Conservation (phyloP, 2,888 invertebrate genomes). For the Flabesymbios commensalis region DNA sequence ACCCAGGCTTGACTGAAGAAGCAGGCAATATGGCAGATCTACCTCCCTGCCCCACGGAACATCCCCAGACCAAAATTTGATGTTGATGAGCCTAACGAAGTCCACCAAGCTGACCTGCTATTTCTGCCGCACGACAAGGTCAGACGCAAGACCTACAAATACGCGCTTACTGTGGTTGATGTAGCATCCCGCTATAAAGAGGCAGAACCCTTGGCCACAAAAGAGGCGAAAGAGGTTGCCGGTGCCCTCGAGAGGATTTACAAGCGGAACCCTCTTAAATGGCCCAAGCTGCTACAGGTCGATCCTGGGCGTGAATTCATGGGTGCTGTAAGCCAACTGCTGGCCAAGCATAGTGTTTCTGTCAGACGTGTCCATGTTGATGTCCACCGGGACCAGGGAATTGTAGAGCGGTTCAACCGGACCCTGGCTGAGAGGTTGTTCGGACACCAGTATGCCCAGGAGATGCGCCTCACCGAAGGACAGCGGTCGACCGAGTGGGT, state of each 20-base stretch:
- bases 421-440: constrained; percentile 30
- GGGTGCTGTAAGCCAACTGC: constrained; percentile 21
- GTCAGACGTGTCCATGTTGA: constrained; percentile 25
- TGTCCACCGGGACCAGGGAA: constrained; percentile 27
- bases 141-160: constrained; percentile 27
- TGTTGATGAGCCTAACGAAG: constrained; percentile 22
- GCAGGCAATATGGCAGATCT: constrained; percentile 9
- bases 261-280: constrained; percentile 16
- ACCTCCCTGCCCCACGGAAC: constrained; percentile 24
- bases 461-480: background rate
- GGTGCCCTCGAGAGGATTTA: constrained; percentile 29
- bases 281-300: constrained; percentile 30
- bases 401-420: constrained; percentile 31
- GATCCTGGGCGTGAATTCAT: constrained; percentile 31
- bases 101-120: constrained; percentile 28
- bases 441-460: constrained; percentile 30
- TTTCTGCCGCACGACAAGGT: constrained; percentile 28
- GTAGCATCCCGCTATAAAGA: constrained; percentile 31
- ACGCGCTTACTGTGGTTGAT: constrained; percentile 32
- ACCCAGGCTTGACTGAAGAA: constrained; percentile 1
- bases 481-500: constrained; percentile 27
- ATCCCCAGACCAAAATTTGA: constrained; percentile 29
- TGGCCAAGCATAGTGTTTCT: constrained; percentile 25
- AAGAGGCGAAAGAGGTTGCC: constrained; percentile 29
- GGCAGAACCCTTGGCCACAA: constrained; percentile 32